Percentiles rank a stretch among this genome's conserved stretches.
phyloP scores from a whole-genome alignment of 2,797 vertebrate species.

The Nyctalus aviator region DNA sequence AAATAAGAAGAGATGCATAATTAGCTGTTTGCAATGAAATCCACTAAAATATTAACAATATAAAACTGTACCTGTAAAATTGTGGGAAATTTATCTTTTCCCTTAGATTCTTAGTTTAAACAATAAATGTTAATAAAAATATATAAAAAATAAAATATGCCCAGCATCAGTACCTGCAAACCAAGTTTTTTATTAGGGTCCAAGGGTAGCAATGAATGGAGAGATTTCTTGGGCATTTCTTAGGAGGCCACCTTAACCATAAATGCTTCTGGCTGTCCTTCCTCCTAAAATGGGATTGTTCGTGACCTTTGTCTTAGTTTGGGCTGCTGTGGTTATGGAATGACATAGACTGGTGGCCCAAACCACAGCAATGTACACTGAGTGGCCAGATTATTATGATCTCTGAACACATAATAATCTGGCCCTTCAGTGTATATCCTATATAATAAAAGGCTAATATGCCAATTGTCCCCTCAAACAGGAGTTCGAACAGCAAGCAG shows the following conservation, averaged over 20 bases:
- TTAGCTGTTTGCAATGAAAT: neutral
- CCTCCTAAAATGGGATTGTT: neutral
- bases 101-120: neutral
- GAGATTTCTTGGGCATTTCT: neutral
- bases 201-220: neutral
- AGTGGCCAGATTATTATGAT: no score
- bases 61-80: neutral
- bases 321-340: neutral
- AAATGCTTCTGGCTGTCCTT: neutral
- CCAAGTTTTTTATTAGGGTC: neutral
- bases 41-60: neutral
- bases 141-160: neutral
- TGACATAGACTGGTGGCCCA: neutral
- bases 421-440: no score
- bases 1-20: neutral
- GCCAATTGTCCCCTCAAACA: no score
- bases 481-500: no score
- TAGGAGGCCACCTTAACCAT: neutral
- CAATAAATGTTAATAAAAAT: neutral
- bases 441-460: no score
- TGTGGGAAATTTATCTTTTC: neutral
- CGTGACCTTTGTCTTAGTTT: neutral
- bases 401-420: no score
- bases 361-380: neutral
- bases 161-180: neutral